phyloP scores from a whole-genome alignment of 2,797 vertebrate species.

The Odontamblyopus rebecca region DNA sequence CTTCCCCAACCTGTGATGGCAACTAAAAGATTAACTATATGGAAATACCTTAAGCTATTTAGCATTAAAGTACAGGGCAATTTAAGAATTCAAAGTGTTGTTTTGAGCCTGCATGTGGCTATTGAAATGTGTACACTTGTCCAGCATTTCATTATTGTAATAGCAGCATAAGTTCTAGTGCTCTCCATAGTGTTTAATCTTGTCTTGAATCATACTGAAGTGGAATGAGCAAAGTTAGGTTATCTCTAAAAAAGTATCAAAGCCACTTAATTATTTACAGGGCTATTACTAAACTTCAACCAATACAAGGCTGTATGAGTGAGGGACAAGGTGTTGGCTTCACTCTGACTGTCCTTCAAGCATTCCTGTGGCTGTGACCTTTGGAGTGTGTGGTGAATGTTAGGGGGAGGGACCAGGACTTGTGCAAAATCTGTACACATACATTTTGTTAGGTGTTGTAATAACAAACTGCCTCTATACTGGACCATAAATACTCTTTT shows the following conservation, averaged over 20 bases:
- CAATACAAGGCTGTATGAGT: conserved; percentile 50
- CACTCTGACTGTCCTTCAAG: conserved; percentile 79
- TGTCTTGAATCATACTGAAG: not conserved
- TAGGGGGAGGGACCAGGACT: conserved; percentile 68
- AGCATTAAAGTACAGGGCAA: not conserved
- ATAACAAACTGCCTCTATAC: conserved; percentile 4
- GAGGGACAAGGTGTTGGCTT: conserved; percentile 71
- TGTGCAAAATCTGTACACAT: conserved; percentile 63
- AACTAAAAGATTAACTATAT: not conserved
- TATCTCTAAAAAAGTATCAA: conserved; percentile 11
- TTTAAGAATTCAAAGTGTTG: not conserved
- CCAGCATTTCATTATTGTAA: not conserved
- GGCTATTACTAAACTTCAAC: conserved; percentile 60
- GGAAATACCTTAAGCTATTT: not conserved
- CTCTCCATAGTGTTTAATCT: not conserved
- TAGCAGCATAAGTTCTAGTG: not conserved
- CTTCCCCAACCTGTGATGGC: conserved; percentile 11
- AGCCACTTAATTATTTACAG: conserved; percentile 55
- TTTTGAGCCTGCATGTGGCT: not conserved
- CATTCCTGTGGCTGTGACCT: conserved; percentile 84
- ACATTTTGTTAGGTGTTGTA: conserved; percentile 42
- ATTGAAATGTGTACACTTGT: too few relatives aligned
- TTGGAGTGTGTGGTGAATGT: conserved; percentile 78
- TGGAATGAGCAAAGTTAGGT: not conserved
- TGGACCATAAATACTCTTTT: not conserved